A percentile compares a stretch with the other conserved stretches of the same genome.
phyloP scores from a whole-genome alignment of 2,797 vertebrate species.

The Acomys russatus region DNA sequence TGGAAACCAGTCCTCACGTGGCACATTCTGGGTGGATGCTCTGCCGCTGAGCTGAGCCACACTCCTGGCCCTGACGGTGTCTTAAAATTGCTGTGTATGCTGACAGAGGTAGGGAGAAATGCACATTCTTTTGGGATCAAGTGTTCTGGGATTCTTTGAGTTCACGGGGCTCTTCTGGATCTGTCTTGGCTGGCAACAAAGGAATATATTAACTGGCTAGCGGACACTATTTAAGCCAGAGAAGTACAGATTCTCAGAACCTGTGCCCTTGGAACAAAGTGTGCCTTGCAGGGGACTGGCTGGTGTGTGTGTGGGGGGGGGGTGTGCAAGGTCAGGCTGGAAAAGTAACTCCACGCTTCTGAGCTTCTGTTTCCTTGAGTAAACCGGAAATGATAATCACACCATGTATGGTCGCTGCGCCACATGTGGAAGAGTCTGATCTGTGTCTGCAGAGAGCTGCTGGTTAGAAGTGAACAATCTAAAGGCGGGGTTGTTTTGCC shows the following conservation, averaged over 20 bases:
- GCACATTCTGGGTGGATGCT: too few species aligned
- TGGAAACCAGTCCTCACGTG: not conserved
- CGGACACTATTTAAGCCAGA: not conserved
- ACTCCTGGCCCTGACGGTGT: not conserved
- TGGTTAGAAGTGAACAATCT: not conserved
- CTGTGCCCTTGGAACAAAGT: not conserved
- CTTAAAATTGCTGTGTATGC: not conserved
- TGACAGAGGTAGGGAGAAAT: not conserved
- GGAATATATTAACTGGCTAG: not conserved
- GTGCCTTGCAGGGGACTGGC: not conserved
- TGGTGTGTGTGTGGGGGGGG: not conserved
- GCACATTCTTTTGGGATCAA: not conserved
- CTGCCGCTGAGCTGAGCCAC: not conserved
- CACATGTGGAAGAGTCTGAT: not conserved
- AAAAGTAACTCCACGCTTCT: too few species aligned
- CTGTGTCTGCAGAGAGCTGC: not conserved
- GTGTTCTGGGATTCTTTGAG: not conserved
- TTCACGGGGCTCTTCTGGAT: not conserved
- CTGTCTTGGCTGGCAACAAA: not conserved
- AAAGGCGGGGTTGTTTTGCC: not conserved
- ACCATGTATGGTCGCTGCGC: accelerated
- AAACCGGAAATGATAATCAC: accelerated
- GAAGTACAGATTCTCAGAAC: not conserved
- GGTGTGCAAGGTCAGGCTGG: accelerated
- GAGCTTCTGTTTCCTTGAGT: not conserved